phyloP scores from a whole-genome alignment of 2,113 vertebrate species.

The Zosterops lateralis region DNA sequence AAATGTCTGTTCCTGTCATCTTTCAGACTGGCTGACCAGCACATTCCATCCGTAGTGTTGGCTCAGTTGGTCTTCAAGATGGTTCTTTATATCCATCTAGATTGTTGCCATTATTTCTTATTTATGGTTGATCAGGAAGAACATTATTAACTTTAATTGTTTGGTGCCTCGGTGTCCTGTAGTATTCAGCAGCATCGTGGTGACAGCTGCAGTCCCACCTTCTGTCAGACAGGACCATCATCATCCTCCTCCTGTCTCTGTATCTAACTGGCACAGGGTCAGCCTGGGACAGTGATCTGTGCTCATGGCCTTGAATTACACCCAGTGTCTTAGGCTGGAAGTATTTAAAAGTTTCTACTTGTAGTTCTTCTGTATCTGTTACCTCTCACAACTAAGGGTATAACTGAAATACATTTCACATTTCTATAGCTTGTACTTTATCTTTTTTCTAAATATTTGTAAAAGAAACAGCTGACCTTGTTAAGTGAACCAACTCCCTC shows the following conservation, averaged over 20 bases:
- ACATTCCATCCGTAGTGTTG: neutral
- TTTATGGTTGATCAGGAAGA: neutral
- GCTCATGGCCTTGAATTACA: neutral
- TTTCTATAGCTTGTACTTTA: neutral
- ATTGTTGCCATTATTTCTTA: accelerated
- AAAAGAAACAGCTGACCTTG: neutral
- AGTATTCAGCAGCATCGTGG: neutral
- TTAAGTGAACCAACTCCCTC: neutral
- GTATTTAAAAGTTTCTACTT: neutral
- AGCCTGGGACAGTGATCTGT: accelerated
- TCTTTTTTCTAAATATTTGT: neutral
- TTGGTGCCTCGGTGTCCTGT: neutral
- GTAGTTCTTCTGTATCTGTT: neutral
- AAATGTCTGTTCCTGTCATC: neutral
- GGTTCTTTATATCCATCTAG: neutral
- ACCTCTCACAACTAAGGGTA: neutral
- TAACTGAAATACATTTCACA: neutral
- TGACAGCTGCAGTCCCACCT: neutral
- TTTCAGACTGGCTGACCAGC: neutral
- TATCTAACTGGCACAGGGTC: neutral
- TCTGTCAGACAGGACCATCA: neutral
- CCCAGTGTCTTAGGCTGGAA: neutral
- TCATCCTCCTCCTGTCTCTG: neutral
- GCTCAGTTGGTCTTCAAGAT: neutral
- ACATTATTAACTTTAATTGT: neutral